phyloP scores from a whole-genome alignment of 2,113 vertebrate species.

The Piliocolobus tephrosceles region DNA sequence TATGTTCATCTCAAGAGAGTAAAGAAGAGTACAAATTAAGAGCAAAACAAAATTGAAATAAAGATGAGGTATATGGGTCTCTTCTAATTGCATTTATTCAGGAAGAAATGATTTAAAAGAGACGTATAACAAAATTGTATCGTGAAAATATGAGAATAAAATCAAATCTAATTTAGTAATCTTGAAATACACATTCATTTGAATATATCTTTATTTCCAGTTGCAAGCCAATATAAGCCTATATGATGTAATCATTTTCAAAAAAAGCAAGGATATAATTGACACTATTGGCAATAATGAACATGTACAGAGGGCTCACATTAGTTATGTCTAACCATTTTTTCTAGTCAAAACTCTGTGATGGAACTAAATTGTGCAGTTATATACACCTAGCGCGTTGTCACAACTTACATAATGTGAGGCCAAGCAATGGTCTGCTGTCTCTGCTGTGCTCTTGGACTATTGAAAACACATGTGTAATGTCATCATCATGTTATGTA shows the following conservation, averaged over 20 bases:
- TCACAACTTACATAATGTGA: background rate
- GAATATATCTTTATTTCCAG: background rate
- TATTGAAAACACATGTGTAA: background rate
- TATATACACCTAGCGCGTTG: background rate
- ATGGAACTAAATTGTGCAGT: background rate
- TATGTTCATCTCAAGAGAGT: background rate
- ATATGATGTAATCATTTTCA: background rate
- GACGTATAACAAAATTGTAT: background rate
- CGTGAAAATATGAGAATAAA: background rate
- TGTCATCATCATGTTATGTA: background rate
- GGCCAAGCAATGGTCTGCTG: background rate
- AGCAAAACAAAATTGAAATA: background rate
- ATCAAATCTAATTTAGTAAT: background rate
- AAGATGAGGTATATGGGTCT: background rate
- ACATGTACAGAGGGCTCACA: background rate
- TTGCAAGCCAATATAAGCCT: background rate
- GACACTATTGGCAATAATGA: background rate
- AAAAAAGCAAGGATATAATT: background rate
- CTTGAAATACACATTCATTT: slow-evolving; percentile 22
- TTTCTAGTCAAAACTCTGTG: background rate
- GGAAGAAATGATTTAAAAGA: slow-evolving; percentile 14
- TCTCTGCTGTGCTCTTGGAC: background rate
- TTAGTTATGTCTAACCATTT: background rate
- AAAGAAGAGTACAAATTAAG: background rate
- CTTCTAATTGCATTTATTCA: background rate